Base-by-base conservation (phyloP, 1,140 invertebrate species). In the Microplitis mediator region DNA sequence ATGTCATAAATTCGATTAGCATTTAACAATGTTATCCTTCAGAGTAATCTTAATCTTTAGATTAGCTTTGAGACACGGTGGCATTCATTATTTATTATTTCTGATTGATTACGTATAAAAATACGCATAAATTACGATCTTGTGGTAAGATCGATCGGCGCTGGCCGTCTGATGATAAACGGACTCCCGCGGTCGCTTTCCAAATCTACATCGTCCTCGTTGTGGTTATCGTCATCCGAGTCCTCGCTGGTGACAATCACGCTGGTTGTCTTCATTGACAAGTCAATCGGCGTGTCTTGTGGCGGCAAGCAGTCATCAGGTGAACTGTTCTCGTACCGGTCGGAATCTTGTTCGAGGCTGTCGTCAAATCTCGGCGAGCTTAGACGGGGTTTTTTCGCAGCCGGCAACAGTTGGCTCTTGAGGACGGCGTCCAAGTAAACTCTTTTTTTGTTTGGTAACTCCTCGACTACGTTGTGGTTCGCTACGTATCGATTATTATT, bases 351-450 rank as follows among this genome's bases (percentile, higher is more conserved):
- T 11, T 45, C 39, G 11, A 11, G 39, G 39, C 39, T 45, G 6
- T 45, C 39, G 11, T 45, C 39, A 5, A 45, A 11, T 65, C 76
- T 61, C 4, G 80, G 72, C 5, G 75, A 78, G 34, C 86, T 77
- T 3, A 79, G 86, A 2, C 79, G 80, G 1, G 81, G 60, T 34
- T 75, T 79, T 3, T 69, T 52, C 6, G 76, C 77, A 39, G 70
- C 64, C 4, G 73, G 74, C 39, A 77, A 31, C 88, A 87, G 78
- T 81, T 93, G 92, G 2, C 91, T 91, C 75, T 93, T 92, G 13
- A 94, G 82, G 31, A 93, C 90, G 4, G 91, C 91, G 75, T 94
- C 92, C 72, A 93, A 86, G 78, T 92, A 93, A 79, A 92, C 92
- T 54, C 92, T 84, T 73, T 93, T 93, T 8, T 89, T 88, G 66